Conservation (phyloP, 2,113 vertebrate species). For the Xiphorhynchus elegans region DNA sequence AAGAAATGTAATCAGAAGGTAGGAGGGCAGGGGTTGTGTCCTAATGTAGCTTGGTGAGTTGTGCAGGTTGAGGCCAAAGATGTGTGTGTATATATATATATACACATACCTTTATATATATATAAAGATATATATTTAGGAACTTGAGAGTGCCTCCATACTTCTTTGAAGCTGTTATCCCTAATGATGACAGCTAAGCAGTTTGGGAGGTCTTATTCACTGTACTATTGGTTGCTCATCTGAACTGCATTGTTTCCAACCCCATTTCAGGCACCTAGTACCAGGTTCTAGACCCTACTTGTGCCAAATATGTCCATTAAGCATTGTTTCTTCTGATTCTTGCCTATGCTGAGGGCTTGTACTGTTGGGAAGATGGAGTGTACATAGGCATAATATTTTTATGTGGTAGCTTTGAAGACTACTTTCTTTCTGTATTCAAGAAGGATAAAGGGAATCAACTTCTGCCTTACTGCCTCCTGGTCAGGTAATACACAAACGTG, state of each 20-base stretch:
- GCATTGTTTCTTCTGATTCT: neutral
- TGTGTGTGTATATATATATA: neutral
- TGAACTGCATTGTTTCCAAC: neutral
- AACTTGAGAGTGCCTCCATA: neutral
- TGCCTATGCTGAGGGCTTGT: neutral
- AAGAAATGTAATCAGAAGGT: neutral
- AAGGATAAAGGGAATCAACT: neutral
- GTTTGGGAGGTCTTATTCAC: neutral
- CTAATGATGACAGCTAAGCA: neutral
- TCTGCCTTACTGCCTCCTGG: neutral
- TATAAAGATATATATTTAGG: neutral
- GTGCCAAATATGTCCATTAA: neutral
- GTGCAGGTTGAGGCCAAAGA: neutral
- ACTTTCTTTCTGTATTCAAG: neutral
- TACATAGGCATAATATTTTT: neutral
- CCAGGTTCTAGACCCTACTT: neutral
- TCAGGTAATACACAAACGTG: neutral
- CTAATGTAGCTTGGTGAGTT: neutral
- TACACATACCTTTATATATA: neutral
- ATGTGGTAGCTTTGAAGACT: neutral
- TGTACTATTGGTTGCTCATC: neutral
- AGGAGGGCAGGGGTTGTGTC: neutral
- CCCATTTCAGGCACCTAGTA: neutral
- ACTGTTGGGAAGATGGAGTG: neutral
- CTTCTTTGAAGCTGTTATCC: neutral